phyloP scores from a whole-genome alignment of 92 coral and sea anemone genomes.

The Palythoa heliodiscus region DNA sequence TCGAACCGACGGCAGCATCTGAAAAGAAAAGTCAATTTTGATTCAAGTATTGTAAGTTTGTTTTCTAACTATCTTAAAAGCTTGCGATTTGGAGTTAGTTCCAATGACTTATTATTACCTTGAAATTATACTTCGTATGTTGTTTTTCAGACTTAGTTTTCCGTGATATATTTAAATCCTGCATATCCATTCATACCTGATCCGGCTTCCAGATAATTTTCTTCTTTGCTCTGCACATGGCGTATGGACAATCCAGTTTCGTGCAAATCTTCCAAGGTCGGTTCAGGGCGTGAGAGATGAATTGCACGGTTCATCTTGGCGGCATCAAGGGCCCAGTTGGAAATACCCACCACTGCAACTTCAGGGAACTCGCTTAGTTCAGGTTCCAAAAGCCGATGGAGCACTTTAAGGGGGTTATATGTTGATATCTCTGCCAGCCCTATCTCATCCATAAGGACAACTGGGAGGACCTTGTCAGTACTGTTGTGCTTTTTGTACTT shows the following conservation, averaged over 20 bases:
- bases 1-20: too few species aligned
- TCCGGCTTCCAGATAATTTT: background rate
- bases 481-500: slow-evolving; percentile 57
- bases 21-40: too few species aligned
- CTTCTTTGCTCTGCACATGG: slow-evolving; percentile 4
- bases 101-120: too few species aligned
- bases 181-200: slow-evolving; percentile 1
- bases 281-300: slow-evolving; percentile 62
- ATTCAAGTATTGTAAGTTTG: too few species aligned
- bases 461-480: slow-evolving; percentile 41
- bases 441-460: slow-evolving; percentile 53
- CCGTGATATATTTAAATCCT: background rate
- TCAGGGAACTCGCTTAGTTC: slow-evolving; percentile 53
- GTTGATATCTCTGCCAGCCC: slow-evolving; percentile 57
- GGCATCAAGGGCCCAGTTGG: slow-evolving; percentile 55
- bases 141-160: background rate
- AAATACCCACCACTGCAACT: slow-evolving; percentile 50
- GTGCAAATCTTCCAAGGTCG: slow-evolving; percentile 43
- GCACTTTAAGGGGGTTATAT: slow-evolving; percentile 54
- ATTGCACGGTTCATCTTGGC: slow-evolving; percentile 68
- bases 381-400: slow-evolving; percentile 54
- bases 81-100: too few species aligned
- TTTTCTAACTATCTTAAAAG: too few species aligned
- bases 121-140: background rate
- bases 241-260: slow-evolving; percentile 48